Conservation (phyloP, 1,140 invertebrate genomes). For the Drosophila littoralis region DNA sequence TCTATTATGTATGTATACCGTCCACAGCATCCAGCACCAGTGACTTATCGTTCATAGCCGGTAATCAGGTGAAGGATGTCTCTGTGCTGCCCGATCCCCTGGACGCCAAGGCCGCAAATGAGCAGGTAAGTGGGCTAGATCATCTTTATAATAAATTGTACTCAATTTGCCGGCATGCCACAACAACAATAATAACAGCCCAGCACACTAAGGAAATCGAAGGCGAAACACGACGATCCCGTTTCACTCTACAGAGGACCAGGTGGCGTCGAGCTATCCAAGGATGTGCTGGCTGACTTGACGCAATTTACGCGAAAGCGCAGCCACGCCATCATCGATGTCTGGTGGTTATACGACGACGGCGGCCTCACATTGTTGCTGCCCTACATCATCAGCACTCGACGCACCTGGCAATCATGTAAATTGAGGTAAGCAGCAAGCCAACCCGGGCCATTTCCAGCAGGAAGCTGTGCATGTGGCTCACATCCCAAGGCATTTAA, state of each 20-base stretch:
- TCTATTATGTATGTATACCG: not conserved
- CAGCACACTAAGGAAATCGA: constrained; percentile 82
- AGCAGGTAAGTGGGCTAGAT: constrained; percentile 59
- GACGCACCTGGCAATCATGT: constrained; percentile 93
- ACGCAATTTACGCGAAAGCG: constrained; percentile 91
- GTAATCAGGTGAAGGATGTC: constrained; percentile 75
- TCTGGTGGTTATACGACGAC: constrained; percentile 99
- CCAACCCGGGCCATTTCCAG: not conserved
- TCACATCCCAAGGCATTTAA: constrained; percentile 4
- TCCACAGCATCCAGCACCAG: constrained; percentile 82
- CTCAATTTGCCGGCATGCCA: not conserved
- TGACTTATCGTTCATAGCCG: constrained; percentile 76
- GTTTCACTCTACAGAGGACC: constrained; percentile 84
- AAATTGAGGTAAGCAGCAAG: constrained; percentile 88
- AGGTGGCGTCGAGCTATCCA: constrained; percentile 86
- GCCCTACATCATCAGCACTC: constrained; percentile 95
- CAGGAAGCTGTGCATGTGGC: not conserved
- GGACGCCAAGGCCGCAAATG: constrained; percentile 64
- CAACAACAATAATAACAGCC: constrained; percentile 29
- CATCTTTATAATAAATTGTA: constrained; percentile 6
- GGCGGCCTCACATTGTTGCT: constrained; percentile 93
- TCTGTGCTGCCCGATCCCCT: constrained; percentile 77
- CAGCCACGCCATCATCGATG: constrained; percentile 94
- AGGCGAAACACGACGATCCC: constrained; percentile 82
- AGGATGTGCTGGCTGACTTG: constrained; percentile 88